Base-by-base conservation (phyloP, 2,113 vertebrate species). In the Nannobrachium achirus region DNA sequence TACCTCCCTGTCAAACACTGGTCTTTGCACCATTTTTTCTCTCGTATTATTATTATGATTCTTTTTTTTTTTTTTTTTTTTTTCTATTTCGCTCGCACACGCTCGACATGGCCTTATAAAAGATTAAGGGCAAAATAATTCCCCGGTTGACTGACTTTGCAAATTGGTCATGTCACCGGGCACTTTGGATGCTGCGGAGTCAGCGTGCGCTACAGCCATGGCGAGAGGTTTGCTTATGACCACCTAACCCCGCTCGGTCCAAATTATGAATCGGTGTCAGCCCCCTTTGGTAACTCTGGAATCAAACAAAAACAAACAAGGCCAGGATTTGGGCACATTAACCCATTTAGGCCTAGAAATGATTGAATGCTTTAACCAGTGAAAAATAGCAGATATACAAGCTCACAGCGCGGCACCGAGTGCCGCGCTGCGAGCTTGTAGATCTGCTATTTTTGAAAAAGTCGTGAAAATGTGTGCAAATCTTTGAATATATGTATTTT, bases 41-140 rank as follows among this genome's bases (percentile, higher is more conserved):
- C 52, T 56, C 71, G 11, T 55, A 45, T 71, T 75, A 67, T 67
- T 71, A 50, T 75, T n/a, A n/a, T n/a, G n/a, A n/a, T n/a, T n/a
- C n/a, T n/a, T n/a, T n/a, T n/a, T n/a, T n/a, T 11, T 62, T 58
- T 69, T 55, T 76, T 65, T 55, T 78, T 79, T 73, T 72, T 19
- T 51, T 60, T 71, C 39, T 78, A 33, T 70, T 52, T 39, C 68
- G 45, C 63, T 57, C 51, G 59, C 51, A 60, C 15, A 1, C 63
- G 75, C 50, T 69, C 52, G 64, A 75, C 59, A 38, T 42, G 68
- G 83, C 78, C 75, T 69, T 66, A 66, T 73, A 63, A 82, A 71
- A 89, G 86, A 90, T 89, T 83, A 90, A 82, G 83, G 79, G 69
- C 73, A 61, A 82, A 91, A 89, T 90, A 88, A 90, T 90, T 91